Percentiles rank a stretch among this genome's conserved stretches.
Evolutionary conservation across 2,113 vertebrate genomes (phyloP).

Genomic region (Puffinus mauretanicus): DNA sequence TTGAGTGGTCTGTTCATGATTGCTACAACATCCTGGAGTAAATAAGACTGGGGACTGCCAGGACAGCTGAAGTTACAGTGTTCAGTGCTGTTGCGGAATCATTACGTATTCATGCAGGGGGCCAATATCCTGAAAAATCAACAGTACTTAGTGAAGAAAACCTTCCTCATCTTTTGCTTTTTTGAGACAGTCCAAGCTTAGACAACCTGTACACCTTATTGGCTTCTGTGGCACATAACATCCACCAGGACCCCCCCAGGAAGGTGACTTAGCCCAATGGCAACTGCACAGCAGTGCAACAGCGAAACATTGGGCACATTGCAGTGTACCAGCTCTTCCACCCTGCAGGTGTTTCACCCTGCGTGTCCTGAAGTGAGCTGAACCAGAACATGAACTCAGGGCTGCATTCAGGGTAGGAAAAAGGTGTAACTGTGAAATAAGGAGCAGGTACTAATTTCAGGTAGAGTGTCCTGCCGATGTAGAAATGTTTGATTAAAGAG

Average conservation of each 20-base stretch:
- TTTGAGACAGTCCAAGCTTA: neutral
- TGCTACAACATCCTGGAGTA: neutral
- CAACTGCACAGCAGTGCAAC: neutral
- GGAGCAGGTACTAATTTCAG: neutral
- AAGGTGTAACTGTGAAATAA: neutral
- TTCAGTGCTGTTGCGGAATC: neutral
- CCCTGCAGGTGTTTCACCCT: neutral
- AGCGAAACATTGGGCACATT: neutral
- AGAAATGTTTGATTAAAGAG: neutral
- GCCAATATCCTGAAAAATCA: neutral
- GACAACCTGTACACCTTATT: neutral
- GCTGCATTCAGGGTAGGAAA: neutral
- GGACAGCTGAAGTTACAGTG: neutral
- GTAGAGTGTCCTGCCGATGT: neutral
- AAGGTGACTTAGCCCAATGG: neutral
- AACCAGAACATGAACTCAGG: neutral
- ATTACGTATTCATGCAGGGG: neutral
- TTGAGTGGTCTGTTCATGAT: neutral
- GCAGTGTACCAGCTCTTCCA: neutral
- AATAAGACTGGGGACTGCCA: neutral
- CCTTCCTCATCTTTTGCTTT: neutral
- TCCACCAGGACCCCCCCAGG: neutral
- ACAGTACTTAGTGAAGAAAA: neutral
- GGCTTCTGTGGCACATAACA: neutral
- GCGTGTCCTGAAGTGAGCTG: neutral